These are phyloP conservation scores for Eurytoma adleriae DNA, from an alignment of 2,888 invertebrate species.

Conservation along the genomic window DNA sequence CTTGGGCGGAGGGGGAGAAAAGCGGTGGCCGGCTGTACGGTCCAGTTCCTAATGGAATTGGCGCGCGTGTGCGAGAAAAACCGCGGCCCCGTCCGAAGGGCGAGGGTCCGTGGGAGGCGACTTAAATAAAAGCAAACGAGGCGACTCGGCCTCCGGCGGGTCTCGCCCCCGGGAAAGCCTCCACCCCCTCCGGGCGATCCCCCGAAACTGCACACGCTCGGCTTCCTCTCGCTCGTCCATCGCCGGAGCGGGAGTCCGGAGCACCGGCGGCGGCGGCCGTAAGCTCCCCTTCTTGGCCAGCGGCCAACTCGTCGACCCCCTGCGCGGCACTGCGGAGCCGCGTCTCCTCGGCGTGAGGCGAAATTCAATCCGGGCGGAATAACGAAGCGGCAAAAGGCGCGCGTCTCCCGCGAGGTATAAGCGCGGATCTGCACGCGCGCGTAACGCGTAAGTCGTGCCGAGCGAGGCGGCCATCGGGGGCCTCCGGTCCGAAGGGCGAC, in stretches of 20 bases:
- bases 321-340: neutral
- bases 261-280: constrained; percentile 3
- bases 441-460: constrained; percentile 26
- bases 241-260: constrained; percentile 42
- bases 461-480: constrained; percentile 57
- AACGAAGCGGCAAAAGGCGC: constrained; percentile 57
- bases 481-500: constrained; percentile 52
- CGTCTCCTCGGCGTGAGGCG: constrained; percentile 56
- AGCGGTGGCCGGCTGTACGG: constrained; percentile 9
- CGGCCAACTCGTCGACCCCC: constrained; percentile 55
- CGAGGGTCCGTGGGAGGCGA: constrained; percentile 41
- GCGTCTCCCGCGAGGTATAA: neutral
- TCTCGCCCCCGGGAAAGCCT: constrained; percentile 18
- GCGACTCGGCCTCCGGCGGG: constrained; percentile 55
- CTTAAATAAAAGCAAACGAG: constrained; percentile 69
- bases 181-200: constrained; percentile 41
- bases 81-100: neutral
- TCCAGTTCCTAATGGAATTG: constrained; percentile 72
- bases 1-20: neutral
- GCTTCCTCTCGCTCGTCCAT: constrained; percentile 25
- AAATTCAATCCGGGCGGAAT: constrained; percentile 68
- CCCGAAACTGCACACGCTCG: constrained; percentile 42
- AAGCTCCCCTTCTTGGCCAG: constrained; percentile 53
- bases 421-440: neutral
- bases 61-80: constrained; percentile 57